These are phyloP conservation scores for Numenius arquata DNA, from an alignment of 2,113 vertebrate species.

Conservation along the genomic window DNA sequence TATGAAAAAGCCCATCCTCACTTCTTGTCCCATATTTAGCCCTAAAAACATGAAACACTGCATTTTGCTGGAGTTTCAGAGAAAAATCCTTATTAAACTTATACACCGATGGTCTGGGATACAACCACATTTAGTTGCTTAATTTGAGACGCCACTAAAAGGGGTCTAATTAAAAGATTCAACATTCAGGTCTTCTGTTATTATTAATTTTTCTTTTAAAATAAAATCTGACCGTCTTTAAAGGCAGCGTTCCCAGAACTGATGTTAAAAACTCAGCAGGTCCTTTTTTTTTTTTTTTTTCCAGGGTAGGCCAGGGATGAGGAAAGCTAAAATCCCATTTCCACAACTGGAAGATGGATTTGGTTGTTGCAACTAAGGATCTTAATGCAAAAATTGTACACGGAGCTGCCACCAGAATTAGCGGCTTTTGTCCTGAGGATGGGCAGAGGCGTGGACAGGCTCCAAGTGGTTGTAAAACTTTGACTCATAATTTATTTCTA, in stretches of 20 bases:
- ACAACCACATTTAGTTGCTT: background rate
- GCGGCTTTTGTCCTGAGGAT: background rate
- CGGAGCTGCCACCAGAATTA: rapidly evolving
- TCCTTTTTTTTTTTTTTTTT: background rate
- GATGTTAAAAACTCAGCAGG: background rate
- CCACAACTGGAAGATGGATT: background rate
- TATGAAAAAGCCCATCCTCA: background rate
- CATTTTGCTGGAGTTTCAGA: background rate
- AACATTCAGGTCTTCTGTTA: background rate
- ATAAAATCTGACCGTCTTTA: background rate
- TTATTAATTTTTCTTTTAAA: background rate
- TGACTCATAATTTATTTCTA: background rate
- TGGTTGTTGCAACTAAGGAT: background rate
- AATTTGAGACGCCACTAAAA: background rate
- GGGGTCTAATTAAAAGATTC: background rate
- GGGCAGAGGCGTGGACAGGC: background rate
- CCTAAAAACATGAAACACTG: background rate
- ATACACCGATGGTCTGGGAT: background rate
- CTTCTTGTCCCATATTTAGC: background rate
- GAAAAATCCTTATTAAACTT: background rate
- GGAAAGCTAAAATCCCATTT: background rate
- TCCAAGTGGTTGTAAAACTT: background rate
- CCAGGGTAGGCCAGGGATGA: background rate
- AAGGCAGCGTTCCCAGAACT: background rate
- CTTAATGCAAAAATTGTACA: background rate